A percentile compares a stretch with the other conserved stretches of the same genome.
Evolutionary conservation across 2,797 vertebrate species (phyloP).

Genomic region (Luscinia luscinia): DNA sequence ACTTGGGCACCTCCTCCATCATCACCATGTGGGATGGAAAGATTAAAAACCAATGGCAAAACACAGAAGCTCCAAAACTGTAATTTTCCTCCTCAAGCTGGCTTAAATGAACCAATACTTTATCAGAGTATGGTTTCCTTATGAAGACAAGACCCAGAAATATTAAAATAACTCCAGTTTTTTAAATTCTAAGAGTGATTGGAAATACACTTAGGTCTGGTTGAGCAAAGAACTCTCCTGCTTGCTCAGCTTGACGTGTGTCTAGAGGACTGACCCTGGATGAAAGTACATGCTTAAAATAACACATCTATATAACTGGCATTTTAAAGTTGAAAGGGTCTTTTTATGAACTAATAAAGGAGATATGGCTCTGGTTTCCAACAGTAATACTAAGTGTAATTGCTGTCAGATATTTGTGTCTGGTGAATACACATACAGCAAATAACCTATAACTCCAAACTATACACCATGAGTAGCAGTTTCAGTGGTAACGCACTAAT

Average conservation of each 20-base stretch:
- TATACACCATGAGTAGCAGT: background rate
- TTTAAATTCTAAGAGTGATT: background rate
- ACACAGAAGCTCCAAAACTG: background rate
- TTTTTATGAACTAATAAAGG: background rate
- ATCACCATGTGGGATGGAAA: background rate
- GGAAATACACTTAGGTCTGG: background rate
- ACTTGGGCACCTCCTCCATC: background rate
- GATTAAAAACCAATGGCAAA: slow-evolving; percentile 10
- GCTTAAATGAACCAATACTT: background rate
- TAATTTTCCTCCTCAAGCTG: background rate
- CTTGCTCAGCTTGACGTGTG: background rate
- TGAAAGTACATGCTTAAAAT: background rate
- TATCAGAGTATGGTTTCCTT: background rate
- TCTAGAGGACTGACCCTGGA: background rate
- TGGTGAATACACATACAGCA: background rate
- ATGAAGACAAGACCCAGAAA: background rate
- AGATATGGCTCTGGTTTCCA: background rate
- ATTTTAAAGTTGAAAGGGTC: background rate
- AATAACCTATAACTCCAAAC: background rate
- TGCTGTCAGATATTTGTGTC: background rate
- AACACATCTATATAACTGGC: background rate
- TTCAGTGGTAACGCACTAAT: background rate
- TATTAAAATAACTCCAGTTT: background rate
- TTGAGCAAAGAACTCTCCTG: background rate
- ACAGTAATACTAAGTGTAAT: background rate